A percentile compares a stretch with the other conserved stretches of the same genome.
phyloP scores from a whole-genome alignment of 1,140 invertebrate genomes.

The Anoplophora glabripennis region DNA sequence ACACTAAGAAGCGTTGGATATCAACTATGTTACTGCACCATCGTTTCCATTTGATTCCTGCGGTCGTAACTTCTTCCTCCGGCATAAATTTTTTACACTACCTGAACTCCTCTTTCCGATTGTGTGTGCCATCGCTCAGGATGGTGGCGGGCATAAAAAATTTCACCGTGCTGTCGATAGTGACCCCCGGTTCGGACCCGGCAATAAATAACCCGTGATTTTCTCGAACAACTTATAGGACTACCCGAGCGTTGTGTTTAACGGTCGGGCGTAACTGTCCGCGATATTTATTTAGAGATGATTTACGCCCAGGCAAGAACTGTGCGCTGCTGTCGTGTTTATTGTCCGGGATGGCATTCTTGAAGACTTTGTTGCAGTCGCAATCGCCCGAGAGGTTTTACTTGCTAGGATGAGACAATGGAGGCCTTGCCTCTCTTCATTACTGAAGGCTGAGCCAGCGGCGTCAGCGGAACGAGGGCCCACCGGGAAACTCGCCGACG shows the following conservation, averaged over 20 bases:
- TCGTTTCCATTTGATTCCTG: no score
- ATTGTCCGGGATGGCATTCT: slow-evolving; percentile 8
- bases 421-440: no score
- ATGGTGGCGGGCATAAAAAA: slow-evolving; percentile 11
- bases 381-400: no score
- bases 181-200: slow-evolving; percentile 6
- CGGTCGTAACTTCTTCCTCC: no score
- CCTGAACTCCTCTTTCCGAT: no score
- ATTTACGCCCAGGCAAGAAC: slow-evolving; percentile 15
- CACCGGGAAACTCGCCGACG: no score
- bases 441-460: no score
- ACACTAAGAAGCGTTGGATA: no score
- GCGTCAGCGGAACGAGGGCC: no score
- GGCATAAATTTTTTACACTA: no score
- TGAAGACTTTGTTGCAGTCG: slow-evolving; percentile 2
- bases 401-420: no score
- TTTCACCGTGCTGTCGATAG: slow-evolving; percentile 7
- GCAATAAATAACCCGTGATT: slow-evolving; percentile 31
- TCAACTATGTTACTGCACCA: no score
- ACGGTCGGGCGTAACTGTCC: slow-evolving; percentile 38
- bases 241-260: slow-evolving; percentile 25
- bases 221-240: slow-evolving; percentile 30
- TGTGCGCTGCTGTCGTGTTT: slow-evolving; percentile 17
- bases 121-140: background rate
- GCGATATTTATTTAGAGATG: slow-evolving; percentile 35